A percentile compares a stretch with the other conserved stretches of the same genome.
These are phyloP conservation scores for Chaetura pelagica DNA, from an alignment of 2,113 vertebrate genomes.

Conservation along the genomic window DNA sequence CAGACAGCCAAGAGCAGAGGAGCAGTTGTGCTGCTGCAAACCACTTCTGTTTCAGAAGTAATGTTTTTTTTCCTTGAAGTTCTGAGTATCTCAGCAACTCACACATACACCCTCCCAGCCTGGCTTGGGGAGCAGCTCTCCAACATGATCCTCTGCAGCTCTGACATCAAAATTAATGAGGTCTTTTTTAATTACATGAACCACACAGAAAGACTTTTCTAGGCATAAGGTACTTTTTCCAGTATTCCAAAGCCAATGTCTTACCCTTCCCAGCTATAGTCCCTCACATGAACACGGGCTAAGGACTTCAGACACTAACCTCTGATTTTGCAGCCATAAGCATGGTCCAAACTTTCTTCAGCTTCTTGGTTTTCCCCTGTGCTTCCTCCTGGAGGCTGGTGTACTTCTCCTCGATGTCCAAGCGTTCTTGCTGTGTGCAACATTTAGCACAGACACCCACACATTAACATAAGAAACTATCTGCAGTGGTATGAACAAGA, in stretches of 20 bases:
- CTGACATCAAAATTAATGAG: not conserved
- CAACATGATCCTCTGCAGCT: not conserved
- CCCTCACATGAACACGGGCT: not conserved
- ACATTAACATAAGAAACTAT: not conserved
- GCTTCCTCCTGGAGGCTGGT: slow-evolving; percentile 98
- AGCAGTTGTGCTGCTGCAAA: not conserved
- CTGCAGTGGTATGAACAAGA: not conserved
- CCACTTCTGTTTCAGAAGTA: not conserved
- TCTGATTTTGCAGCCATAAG: slow-evolving; percentile 98
- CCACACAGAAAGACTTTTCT: not conserved
- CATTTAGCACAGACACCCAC: slow-evolving; percentile 7
- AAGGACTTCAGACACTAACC: slow-evolving; percentile 72
- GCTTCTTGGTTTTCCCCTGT: slow-evolving; percentile 97
- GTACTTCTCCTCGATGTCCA: slow-evolving; percentile 99
- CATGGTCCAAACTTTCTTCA: slow-evolving; percentile 99
- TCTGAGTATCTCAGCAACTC: not conserved
- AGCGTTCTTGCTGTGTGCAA: slow-evolving; percentile 91
- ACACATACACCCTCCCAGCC: not conserved
- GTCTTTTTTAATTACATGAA: not conserved
- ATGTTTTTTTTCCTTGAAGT: not conserved
- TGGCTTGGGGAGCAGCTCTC: not conserved
- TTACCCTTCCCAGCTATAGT: not conserved
- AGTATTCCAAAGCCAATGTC: not conserved
- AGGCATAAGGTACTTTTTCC: accelerated
- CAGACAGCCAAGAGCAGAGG: not conserved